Conservation (phyloP, 2,888 invertebrate genomes). For the Drosophila neonasuta region DNA sequence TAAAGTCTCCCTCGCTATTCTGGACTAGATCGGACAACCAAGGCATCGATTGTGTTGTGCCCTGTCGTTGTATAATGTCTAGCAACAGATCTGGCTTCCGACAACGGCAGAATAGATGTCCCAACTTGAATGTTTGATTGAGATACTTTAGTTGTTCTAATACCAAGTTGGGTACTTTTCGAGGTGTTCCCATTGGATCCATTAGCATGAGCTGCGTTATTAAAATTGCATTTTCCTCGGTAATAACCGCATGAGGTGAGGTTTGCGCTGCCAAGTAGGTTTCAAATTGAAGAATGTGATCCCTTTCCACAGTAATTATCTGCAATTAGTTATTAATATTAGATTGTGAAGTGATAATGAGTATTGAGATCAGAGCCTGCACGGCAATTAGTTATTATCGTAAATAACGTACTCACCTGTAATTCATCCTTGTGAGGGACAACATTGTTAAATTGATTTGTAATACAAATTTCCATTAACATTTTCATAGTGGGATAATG, state of each 20-base stretch:
- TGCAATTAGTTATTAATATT: conserved; percentile 41
- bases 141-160: conserved; percentile 90
- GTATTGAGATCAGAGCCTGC: background rate
- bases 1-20: conserved; percentile 89
- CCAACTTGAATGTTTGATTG: conserved; percentile 90
- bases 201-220: conserved; percentile 92
- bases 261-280: conserved; percentile 95
- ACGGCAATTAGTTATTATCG: background rate
- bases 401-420: conserved; percentile 81
- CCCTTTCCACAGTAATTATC: conserved; percentile 87
- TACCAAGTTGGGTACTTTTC: conserved; percentile 90
- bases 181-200: conserved; percentile 91
- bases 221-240: conserved; percentile 93
- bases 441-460: conserved; percentile 86
- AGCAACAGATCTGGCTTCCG: conserved; percentile 95
- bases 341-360: background rate
- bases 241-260: conserved; percentile 91
- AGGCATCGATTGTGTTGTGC: conserved; percentile 96
- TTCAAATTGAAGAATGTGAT: conserved; percentile 93
- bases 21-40: conserved; percentile 97
- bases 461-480: conserved; percentile 98
- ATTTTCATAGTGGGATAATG: conserved; percentile 94
- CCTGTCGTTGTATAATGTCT: conserved; percentile 94
- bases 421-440: conserved; percentile 86
- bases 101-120: conserved; percentile 93